Percentiles rank a stretch among this genome's conserved stretches.
These are phyloP conservation scores for Tolmerus cingulatus DNA, from an alignment of 2,888 invertebrate genomes.

Conservation along the genomic window DNA sequence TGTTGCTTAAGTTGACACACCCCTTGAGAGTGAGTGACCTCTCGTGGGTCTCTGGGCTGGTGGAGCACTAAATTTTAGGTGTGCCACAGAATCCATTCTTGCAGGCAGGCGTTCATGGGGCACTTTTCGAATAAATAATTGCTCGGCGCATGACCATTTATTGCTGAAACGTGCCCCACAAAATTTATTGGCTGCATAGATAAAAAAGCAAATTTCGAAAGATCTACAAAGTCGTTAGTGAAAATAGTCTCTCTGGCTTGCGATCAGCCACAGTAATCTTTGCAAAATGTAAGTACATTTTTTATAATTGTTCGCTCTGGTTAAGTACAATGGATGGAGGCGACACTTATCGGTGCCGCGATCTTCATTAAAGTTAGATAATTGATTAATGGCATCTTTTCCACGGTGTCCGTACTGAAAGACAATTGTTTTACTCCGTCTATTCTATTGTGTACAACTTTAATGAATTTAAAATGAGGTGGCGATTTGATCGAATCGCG, in stretches of 20 bases:
- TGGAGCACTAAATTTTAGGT: not conserved
- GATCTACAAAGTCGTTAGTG: not conserved
- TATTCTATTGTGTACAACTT: not conserved
- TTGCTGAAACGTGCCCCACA: not conserved
- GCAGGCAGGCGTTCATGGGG: not conserved
- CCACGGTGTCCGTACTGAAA: not conserved
- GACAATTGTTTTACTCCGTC: not conserved
- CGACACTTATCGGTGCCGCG: not conserved
- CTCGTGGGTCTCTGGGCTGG: not conserved
- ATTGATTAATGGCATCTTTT: not conserved
- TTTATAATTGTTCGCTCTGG: not conserved
- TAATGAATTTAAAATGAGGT: not conserved
- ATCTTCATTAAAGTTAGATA: not conserved
- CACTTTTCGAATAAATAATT: not conserved
- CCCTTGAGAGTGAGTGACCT: not conserved
- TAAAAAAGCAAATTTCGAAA: not conserved
- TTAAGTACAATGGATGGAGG: not conserved
- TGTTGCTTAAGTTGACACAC: not conserved
- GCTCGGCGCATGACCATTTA: not conserved
- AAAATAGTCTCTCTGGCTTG: not conserved
- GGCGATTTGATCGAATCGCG: not conserved
- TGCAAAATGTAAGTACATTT: not conserved
- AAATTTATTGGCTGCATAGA: not conserved
- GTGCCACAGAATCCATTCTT: not conserved
- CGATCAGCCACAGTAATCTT: not conserved